These are phyloP conservation scores for Alfaro cultratus DNA, from an alignment of 2,797 vertebrate species.

Conservation along the genomic window DNA sequence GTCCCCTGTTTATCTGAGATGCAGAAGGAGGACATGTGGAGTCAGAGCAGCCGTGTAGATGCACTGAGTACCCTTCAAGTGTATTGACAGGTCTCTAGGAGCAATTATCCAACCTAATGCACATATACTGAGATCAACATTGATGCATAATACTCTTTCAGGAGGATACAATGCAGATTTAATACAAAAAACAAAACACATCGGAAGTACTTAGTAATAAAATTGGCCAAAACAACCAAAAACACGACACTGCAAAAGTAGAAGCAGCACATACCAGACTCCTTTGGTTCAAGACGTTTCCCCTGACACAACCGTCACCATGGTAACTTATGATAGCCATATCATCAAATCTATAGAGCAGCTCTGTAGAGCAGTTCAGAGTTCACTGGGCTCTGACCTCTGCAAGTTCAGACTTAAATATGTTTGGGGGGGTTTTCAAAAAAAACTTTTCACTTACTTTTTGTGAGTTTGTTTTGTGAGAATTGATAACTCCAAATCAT, in stretches of 20 bases:
- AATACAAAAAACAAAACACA: not conserved
- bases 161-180: not conserved
- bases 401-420: too few relatives aligned
- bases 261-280: not conserved
- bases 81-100: constrained; percentile 11
- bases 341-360: not conserved
- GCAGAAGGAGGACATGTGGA: constrained; percentile 11
- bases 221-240: not conserved
- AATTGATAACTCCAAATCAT: too few relatives aligned
- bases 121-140: not conserved
- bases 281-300: constrained; percentile 19
- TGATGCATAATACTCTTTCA: not conserved
- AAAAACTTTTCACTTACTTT: too few relatives aligned
- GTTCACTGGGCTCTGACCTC: too few relatives aligned
- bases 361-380: too few relatives aligned
- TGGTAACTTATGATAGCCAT: constrained; percentile 6
- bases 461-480: too few relatives aligned
- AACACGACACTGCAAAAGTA: too few relatives aligned
- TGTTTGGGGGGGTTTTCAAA: too few relatives aligned
- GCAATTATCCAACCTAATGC: constrained; percentile 21
- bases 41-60: constrained; percentile 23
- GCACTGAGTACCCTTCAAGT: constrained; percentile 21
- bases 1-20: constrained; percentile 27
- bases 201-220: not conserved
- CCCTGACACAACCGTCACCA: not conserved